Conservation (phyloP, 2,888 invertebrate species). For the Spodoptera exigua region DNA sequence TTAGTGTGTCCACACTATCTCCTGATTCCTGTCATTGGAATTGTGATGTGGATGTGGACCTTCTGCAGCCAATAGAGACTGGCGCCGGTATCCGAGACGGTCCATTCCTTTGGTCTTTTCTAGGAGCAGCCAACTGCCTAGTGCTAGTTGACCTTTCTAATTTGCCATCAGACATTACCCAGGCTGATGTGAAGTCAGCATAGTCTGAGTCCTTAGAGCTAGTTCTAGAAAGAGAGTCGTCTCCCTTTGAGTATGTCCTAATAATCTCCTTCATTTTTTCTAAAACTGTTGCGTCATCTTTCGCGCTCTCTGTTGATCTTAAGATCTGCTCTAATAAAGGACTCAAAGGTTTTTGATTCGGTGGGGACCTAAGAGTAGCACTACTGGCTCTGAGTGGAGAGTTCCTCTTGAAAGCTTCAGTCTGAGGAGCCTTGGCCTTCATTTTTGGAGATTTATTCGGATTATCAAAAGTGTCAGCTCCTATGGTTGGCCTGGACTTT, state of each 20-base stretch:
- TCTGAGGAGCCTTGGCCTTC: constrained; percentile 74
- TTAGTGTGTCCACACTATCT: constrained; percentile 58
- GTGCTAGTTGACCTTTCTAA: constrained; percentile 90
- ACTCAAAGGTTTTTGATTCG: constrained; percentile 89
- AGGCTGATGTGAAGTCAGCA: constrained; percentile 92
- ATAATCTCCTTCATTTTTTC: constrained; percentile 92
- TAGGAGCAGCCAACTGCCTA: constrained; percentile 83
- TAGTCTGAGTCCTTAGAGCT: constrained; percentile 90
- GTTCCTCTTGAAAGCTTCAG: constrained; percentile 87
- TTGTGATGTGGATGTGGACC: constrained; percentile 84
- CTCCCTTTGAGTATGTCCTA: constrained; percentile 83
- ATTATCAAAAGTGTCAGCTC: constrained; percentile 83
- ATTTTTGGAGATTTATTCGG: constrained; percentile 91
- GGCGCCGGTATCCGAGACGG: constrained; percentile 85
- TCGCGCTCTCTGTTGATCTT: constrained; percentile 91
- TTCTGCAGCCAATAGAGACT: constrained; percentile 80
- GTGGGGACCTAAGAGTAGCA: constrained; percentile 88
- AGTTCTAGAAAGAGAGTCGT: constrained; percentile 83
- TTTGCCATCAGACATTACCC: constrained; percentile 93
- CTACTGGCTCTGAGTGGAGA: constrained; percentile 85
- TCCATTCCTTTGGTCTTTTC: constrained; percentile 83
- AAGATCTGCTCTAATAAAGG: constrained; percentile 93
- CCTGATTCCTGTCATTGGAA: constrained; percentile 80
- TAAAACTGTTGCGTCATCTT: constrained; percentile 92
- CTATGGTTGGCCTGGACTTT: constrained; percentile 80